A percentile compares a stretch with the other conserved stretches of the same genome.
These are phyloP conservation scores for Nilaparvata lugens DNA, from an alignment of 1,140 invertebrate species.

Conservation along the genomic window DNA sequence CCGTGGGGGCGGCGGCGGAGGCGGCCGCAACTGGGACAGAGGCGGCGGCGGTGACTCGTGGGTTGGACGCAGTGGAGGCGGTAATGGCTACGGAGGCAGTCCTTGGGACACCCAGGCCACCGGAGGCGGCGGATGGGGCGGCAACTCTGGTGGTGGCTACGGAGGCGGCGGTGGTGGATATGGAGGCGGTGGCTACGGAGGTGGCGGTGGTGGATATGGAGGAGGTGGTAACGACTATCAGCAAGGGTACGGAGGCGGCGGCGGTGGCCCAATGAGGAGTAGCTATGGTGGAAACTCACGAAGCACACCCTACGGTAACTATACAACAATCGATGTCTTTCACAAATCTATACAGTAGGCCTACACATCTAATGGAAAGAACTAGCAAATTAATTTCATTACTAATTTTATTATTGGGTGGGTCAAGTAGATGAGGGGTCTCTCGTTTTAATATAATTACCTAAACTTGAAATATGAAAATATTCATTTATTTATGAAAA, in stretches of 20 bases:
- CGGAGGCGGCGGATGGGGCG: slow-evolving; percentile 22
- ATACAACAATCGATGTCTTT: not conserved
- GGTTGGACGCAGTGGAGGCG: slow-evolving; percentile 10
- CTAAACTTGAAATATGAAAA: too few relatives aligned
- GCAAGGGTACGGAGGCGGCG: slow-evolving; percentile 14
- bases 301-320: slow-evolving; percentile 19
- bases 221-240: slow-evolving; percentile 9
- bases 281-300: slow-evolving; percentile 14
- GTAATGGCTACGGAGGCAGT: slow-evolving; percentile 23
- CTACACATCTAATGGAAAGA: too few relatives aligned
- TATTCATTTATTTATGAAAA: too few relatives aligned
- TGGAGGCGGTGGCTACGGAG: not conserved
- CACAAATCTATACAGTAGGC: too few relatives aligned
- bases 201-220: not conserved
- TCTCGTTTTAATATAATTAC: too few relatives aligned
- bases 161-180: slow-evolving; percentile 10
- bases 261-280: slow-evolving; percentile 18
- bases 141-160: slow-evolving; percentile 12
- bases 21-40: slow-evolving; percentile 16
- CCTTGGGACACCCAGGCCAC: slow-evolving; percentile 22
- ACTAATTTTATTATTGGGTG: too few relatives aligned
- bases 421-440: too few relatives aligned
- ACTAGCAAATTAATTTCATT: too few relatives aligned
- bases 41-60: slow-evolving; percentile 9
- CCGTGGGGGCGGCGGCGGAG: slow-evolving; percentile 17